Percentiles rank a stretch among this genome's conserved stretches.
These are phyloP conservation scores for Brachionus rubens DNA, from an alignment of 1,140 invertebrate genomes.

Conservation along the genomic window DNA sequence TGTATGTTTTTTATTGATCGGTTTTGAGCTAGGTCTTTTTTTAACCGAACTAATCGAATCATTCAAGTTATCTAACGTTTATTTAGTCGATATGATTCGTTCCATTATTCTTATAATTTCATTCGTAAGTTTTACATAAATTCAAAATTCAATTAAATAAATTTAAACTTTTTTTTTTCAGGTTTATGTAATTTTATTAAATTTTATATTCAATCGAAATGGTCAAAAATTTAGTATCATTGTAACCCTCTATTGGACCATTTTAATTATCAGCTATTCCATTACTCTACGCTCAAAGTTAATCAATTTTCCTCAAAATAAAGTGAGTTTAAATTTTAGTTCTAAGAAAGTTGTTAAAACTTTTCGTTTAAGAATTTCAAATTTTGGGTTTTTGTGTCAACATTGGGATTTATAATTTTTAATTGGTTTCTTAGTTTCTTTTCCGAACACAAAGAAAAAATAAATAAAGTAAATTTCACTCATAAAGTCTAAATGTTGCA, in stretches of 20 bases:
- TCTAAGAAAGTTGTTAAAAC: not conserved
- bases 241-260: not conserved
- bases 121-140: conserved; percentile 10
- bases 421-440: not conserved
- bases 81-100: not conserved
- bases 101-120: not conserved
- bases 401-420: not conserved
- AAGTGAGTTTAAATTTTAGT: not conserved
- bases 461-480: not conserved
- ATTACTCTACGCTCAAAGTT: not conserved
- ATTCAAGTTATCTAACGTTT: not conserved
- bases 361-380: not conserved
- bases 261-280: not conserved
- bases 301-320: not conserved
- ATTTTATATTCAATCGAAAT: too few relatives aligned
- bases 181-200: not conserved
- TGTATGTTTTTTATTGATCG: not conserved
- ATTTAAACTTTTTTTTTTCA: not conserved
- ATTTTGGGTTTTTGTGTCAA: not conserved
- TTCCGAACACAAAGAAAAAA: conserved; percentile 4
- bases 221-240: not conserved
- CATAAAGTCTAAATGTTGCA: not conserved
- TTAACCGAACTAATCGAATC: not conserved
- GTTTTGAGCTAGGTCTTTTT: not conserved
- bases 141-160: not conserved